Evolutionary conservation across 2,113 vertebrate genomes (phyloP), one percentile per base, ranked within the genome.

Genomic region (Silurus meridionalis): DNA sequence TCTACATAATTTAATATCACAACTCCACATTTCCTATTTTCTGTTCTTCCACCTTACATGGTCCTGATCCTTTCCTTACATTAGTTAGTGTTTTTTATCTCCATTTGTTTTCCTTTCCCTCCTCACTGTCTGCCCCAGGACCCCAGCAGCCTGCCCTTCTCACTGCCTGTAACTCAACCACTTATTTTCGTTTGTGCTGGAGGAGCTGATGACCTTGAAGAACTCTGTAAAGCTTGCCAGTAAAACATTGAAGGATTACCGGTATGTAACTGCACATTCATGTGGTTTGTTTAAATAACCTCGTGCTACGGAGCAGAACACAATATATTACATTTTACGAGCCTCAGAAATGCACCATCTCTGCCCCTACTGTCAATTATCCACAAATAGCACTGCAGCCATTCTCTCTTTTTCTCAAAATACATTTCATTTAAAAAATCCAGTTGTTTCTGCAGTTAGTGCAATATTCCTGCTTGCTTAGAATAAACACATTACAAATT

Each of bases 271-370:
- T 94, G 92, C 91, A 94, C 94, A 95, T 95, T 95, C 93, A 94
- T 90, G 94, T 95, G 94, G 93, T 95, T 94, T 95, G 94, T 95
- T 95, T 95, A 92, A 92, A 94, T 95, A 95, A 95, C 94, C 94
- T 94, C 91, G 92, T 83, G 78, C 91, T 93, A 89, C 75, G 46
- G 88, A 88, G 89, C 89, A 84, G 90, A 89, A 91, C 91, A 91
- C 91, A 94, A 92, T 95, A 95, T 95, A 95, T 95, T 95, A 94
- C 91, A 91, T 94, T 92, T 95, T 95, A 95, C 87, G 92, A 93
- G 93, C 91, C 92, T 92, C 89, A 89, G 75, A 88, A 90, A 89
- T 92, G 74, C 86, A 88, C 85, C 87, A 89, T 87, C 83, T 80
- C 88, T 88, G 63, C 87, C 84, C 85, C 87, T 88, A 85, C 88